Conservation (phyloP, 2,113 vertebrate genomes). For the Baryphthengus martii region DNA sequence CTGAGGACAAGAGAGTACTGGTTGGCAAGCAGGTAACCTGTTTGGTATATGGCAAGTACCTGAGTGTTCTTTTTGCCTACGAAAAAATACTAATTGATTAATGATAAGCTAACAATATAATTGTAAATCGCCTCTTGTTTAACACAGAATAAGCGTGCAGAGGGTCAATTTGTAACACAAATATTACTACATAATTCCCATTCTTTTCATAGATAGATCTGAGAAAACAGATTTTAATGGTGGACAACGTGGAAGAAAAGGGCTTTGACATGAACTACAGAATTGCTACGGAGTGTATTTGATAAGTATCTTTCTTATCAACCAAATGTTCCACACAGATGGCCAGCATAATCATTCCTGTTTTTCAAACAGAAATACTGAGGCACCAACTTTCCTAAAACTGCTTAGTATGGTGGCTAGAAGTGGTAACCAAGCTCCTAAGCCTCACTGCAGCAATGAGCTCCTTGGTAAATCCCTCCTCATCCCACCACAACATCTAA, state of each 20-base stretch:
- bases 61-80: background rate
- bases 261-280: background rate
- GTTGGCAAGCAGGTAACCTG: background rate
- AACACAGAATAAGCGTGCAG: background rate
- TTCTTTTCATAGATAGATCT: background rate
- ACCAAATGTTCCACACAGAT: background rate
- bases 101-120: background rate
- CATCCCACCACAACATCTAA: background rate
- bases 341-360: background rate
- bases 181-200: background rate
- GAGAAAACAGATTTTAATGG: background rate
- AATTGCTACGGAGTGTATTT: background rate
- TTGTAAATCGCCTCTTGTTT: background rate
- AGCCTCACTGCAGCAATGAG: rapidly evolving
- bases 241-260: background rate
- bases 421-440: background rate
- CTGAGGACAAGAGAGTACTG: background rate
- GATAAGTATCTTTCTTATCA: background rate
- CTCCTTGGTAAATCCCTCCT: background rate
- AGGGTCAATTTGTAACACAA: rapidly evolving
- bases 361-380: background rate
- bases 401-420: background rate
- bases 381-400: background rate
- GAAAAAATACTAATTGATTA: background rate
- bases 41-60: background rate